Evolutionary conservation across 2,888 invertebrate species (phyloP).

Genomic region (Perizoma flavofasciatum): DNA sequence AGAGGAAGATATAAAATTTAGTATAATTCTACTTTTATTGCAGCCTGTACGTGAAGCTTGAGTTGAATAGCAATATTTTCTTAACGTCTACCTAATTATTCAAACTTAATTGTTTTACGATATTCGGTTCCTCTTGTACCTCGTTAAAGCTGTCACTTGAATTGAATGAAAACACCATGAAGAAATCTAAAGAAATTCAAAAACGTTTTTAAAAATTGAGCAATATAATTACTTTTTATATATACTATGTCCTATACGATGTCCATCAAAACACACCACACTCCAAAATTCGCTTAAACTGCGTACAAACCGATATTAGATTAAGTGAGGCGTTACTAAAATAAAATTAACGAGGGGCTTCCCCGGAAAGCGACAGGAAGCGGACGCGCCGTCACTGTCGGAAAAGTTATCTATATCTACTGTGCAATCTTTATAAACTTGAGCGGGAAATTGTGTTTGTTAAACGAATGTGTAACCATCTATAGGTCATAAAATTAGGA

Average conservation of each 20-base stretch:
- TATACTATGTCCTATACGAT: too few relatives aligned
- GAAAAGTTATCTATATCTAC: constrained; percentile 70
- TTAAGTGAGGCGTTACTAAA: constrained; percentile 71
- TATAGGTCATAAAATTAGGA: too few relatives aligned
- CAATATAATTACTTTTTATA: not conserved
- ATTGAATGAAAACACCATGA: not conserved
- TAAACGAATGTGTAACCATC: constrained; percentile 15
- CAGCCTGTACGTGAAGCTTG: constrained; percentile 61
- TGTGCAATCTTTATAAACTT: constrained; percentile 68
- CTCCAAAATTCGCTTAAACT: constrained; percentile 36
- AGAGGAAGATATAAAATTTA: constrained; percentile 72
- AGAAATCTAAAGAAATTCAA: not conserved
- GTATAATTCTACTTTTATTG: constrained; percentile 73
- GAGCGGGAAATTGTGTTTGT: constrained; percentile 51
- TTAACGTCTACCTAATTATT: constrained; percentile 12
- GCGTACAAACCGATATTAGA: constrained; percentile 60
- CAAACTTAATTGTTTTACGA: too few relatives aligned
- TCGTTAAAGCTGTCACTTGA: too few relatives aligned
- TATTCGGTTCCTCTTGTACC: too few relatives aligned
- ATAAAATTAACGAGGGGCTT: constrained; percentile 78
- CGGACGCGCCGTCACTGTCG: constrained; percentile 63
- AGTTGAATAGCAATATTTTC: constrained; percentile 66
- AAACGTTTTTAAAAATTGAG: constrained; percentile 2
- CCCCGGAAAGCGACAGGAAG: constrained; percentile 71
- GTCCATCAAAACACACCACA: constrained; percentile 18